These are phyloP conservation scores for Aramus guarauna DNA, from an alignment of 2,113 vertebrate species.

Conservation along the genomic window DNA sequence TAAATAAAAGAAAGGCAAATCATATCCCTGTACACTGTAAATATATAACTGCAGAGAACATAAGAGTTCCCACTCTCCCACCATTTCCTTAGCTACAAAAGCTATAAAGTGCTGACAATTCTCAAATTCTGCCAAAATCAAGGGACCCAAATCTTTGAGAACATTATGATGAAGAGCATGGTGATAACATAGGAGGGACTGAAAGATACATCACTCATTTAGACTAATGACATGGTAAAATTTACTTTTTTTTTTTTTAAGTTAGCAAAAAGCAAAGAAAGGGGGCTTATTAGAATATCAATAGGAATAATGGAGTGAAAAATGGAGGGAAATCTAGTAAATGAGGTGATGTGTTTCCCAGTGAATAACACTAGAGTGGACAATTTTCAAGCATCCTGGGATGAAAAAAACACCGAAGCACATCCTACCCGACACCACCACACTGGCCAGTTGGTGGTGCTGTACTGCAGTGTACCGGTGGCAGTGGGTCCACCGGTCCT, in stretches of 20 bases:
- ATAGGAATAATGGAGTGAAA: neutral
- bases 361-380: neutral
- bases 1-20: slow-evolving; percentile 36
- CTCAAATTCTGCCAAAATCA: neutral
- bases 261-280: neutral
- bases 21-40: neutral
- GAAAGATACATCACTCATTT: neutral
- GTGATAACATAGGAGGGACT: neutral
- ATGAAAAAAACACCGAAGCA: neutral
- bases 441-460: neutral
- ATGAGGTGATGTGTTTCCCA: neutral
- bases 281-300: neutral
- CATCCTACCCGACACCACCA: neutral
- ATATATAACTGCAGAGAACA: neutral
- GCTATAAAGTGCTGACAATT: neutral
- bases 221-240: neutral
- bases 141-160: neutral
- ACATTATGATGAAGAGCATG: neutral
- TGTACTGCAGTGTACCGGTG: neutral
- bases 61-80: neutral
- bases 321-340: neutral
- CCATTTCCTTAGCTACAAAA: neutral
- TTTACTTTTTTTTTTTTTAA: neutral
- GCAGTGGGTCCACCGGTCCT: fast-evolving
- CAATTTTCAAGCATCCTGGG: neutral